Base-by-base conservation (phyloP, 2,797 vertebrate species). In the Petrocephalus sullivani region DNA sequence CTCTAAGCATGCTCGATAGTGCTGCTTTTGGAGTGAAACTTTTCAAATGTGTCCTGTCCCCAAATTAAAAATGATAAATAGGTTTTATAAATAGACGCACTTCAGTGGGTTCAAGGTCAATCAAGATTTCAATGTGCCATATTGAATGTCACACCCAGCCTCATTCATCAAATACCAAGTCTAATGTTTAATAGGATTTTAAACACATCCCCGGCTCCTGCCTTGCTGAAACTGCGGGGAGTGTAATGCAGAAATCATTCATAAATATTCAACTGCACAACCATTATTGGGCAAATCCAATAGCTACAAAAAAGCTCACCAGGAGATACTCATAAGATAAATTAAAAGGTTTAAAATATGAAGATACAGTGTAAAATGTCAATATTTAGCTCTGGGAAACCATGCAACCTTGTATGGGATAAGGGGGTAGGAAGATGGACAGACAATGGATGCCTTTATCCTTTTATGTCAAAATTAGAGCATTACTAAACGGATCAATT, bases 21-120 rank as follows among this genome's bases (percentile, higher is more conserved):
- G 28, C 9, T 58, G 33, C 6, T 28, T 86, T 41, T 41, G 2
- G 8, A 9, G 49, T 19, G 16, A 23, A 49, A 49, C 41, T 49
- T 81, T 81, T n/a, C 75, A 81, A 81, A 81, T 81, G 41, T 57
- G 37, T 88, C n/a, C n/a, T 53, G 87, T 21, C n/a, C 21, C 58
- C 87, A 61, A 60, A 57, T 46, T 82, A 83, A 88, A 88, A 60
- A 82, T 61, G 56, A 83, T 21, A 49, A 82, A 54, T 7, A 54
- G 49, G 51, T 56, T 81, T 23, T 84, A 88, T 83, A 88, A 88
- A 88, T 64, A 83, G 78, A 83, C 51, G 57, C 41, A 88, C 49
- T 61, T 23, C 46, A 9, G n/a, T 10, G 41, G 49, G 56, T 28
- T 56, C 57, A 82, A 57, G 75, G 49, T 57, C 67, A 61, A 53